Percentiles rank a stretch among this genome's conserved stretches.
phyloP scores from a whole-genome alignment of 2,888 invertebrate genomes.

The Nezara viridula region DNA sequence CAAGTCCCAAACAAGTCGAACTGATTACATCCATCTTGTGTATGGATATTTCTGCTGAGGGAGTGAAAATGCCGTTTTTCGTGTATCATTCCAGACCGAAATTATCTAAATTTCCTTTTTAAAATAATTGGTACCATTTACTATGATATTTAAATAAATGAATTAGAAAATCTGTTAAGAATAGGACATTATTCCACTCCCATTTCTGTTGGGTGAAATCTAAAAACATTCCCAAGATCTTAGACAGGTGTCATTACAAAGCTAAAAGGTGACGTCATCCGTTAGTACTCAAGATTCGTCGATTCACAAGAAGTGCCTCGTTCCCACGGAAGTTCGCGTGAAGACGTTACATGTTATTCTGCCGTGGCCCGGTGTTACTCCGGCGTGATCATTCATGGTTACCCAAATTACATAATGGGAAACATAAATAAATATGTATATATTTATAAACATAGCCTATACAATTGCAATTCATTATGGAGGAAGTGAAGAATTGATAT shows the following conservation, averaged over 20 bases:
- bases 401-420: background rate
- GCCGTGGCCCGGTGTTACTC: background rate
- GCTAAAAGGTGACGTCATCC: background rate
- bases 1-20: too few relatives aligned
- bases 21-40: too few relatives aligned
- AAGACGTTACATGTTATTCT: background rate
- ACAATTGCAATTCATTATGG: too few relatives aligned
- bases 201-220: background rate
- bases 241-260: background rate
- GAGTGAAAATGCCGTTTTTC: too few relatives aligned
- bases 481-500: too few relatives aligned
- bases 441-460: too few relatives aligned
- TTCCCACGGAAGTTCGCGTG: conserved; percentile 28
- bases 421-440: too few relatives aligned
- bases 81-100: too few relatives aligned
- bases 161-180: background rate
- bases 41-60: too few relatives aligned
- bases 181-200: background rate
- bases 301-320: background rate
- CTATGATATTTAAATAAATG: background rate
- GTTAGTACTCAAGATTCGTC: background rate
- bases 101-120: too few relatives aligned
- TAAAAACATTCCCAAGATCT: background rate
- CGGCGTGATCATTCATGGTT: background rate
- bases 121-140: fast-evolving